Percentiles rank a stretch among this genome's conserved stretches.
Conservation (phyloP, 2,888 invertebrate genomes). For the Rhodophaea formosa region DNA sequence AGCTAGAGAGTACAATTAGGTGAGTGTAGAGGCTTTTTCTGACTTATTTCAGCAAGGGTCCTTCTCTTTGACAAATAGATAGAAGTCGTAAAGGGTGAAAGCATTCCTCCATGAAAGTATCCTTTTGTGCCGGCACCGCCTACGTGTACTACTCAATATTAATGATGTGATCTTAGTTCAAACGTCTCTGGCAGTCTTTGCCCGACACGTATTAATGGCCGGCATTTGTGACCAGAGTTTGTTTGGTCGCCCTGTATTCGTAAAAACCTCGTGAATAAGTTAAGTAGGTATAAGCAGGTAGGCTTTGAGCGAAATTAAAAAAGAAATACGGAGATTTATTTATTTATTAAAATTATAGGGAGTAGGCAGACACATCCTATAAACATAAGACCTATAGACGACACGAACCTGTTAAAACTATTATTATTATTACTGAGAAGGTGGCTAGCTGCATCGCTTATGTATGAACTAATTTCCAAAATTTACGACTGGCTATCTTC, state of each 20-base stretch:
- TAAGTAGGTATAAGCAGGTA: conserved; percentile 24
- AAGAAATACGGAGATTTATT: no score
- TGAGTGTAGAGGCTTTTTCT: conserved; percentile 40
- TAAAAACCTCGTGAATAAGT: conserved; percentile 28
- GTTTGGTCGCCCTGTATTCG: conserved; percentile 47
- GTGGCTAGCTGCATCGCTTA: no score
- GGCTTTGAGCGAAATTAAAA: conserved; percentile 6
- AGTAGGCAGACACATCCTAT: no score
- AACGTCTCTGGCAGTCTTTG: conserved; percentile 65
- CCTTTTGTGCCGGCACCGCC: conserved; percentile 65
- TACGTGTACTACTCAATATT: conserved; percentile 74
- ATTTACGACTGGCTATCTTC: no score
- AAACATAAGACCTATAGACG: no score
- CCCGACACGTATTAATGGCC: conserved; percentile 75
- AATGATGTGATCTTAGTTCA: conserved; percentile 78
- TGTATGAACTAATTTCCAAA: no score
- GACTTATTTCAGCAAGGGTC: conserved; percentile 45
- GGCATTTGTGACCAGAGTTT: conserved; percentile 64
- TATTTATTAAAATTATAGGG: no score
- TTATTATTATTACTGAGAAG: no score
- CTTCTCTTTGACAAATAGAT: conserved; percentile 65
- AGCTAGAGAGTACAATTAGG: conserved; percentile 35
- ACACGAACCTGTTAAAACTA: no score
- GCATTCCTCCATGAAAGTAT: conserved; percentile 69
- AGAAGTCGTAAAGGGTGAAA: conserved; percentile 73